phyloP scores from a whole-genome alignment of 2,888 invertebrate species.

The Mellilla xanthometata region DNA sequence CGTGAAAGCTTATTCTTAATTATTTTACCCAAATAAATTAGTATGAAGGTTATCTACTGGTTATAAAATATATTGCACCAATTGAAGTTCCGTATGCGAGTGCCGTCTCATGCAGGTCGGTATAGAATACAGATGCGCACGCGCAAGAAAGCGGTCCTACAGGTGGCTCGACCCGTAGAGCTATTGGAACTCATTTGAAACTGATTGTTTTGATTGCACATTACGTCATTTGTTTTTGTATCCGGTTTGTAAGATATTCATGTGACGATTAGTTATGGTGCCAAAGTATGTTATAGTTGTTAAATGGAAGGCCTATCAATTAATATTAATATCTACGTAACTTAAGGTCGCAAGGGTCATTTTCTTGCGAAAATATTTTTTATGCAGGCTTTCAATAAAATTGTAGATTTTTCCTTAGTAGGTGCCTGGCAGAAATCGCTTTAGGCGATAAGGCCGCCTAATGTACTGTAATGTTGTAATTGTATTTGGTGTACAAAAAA shows the following conservation, averaged over 20 bases:
- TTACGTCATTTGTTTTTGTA: constrained; percentile 30
- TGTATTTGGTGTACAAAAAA: too few relatives aligned
- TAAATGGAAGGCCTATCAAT: too few relatives aligned
- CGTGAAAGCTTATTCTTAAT: too few relatives aligned
- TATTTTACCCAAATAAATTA: too few relatives aligned
- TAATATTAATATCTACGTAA: too few relatives aligned
- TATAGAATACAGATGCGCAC: constrained; percentile 18
- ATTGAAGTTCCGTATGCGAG: constrained; percentile 21
- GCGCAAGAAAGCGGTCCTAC: constrained; percentile 44
- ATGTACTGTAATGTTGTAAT: too few relatives aligned
- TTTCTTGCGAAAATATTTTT: too few relatives aligned
- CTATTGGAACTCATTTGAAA: constrained; percentile 25
- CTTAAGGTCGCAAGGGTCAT: too few relatives aligned
- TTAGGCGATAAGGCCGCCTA: too few relatives aligned
- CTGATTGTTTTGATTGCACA: constrained; percentile 38
- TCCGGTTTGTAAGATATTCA: constrained; percentile 8
- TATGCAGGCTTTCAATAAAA: too few relatives aligned
- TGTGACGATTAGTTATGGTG: not conserved
- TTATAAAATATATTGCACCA: not conserved
- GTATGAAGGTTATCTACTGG: constrained; percentile 1
- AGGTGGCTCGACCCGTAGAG: constrained; percentile 29
- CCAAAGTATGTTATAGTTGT: not conserved
- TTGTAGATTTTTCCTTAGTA: too few relatives aligned
- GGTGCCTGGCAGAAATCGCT: too few relatives aligned
- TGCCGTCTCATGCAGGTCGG: constrained; percentile 12